Evolutionary conservation across 1,140 invertebrate genomes (phyloP).

Genomic region (Megathymus violae): DNA sequence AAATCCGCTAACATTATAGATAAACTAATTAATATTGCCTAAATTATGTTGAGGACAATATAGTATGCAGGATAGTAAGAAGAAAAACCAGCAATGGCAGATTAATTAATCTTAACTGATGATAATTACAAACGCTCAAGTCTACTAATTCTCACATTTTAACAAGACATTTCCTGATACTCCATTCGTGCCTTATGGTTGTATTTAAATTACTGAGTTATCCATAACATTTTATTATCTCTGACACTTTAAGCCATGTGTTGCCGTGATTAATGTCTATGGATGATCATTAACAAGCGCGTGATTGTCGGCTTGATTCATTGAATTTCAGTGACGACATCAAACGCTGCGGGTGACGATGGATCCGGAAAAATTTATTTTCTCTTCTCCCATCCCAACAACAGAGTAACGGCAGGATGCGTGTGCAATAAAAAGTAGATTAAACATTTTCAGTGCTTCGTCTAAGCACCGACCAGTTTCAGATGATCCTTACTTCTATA

Average conservation of each 20-base stretch:
- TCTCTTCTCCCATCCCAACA: constrained; percentile 47
- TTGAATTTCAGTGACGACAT: constrained; percentile 52
- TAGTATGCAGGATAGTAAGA: background rate
- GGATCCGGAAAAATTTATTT: constrained; percentile 52
- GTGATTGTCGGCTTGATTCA: constrained; percentile 48
- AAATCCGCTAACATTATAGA: too few relatives aligned
- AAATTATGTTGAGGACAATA: too few relatives aligned
- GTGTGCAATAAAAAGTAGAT: constrained; percentile 67
- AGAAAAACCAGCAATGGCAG: background rate
- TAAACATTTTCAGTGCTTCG: constrained; percentile 67
- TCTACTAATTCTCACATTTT: constrained; percentile 16
- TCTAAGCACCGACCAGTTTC: constrained; percentile 49
- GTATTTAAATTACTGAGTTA: constrained; percentile 29
- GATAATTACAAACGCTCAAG: background rate
- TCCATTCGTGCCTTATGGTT: constrained; percentile 2
- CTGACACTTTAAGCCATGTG: constrained; percentile 37
- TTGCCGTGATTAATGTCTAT: constrained; percentile 42
- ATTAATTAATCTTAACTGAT: background rate
- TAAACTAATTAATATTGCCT: too few relatives aligned
- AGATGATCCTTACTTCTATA: constrained; percentile 25
- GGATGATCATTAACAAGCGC: constrained; percentile 43
- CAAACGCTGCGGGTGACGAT: constrained; percentile 49
- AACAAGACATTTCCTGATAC: constrained; percentile 25
- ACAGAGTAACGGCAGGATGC: constrained; percentile 61
- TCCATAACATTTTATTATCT: constrained; percentile 34